Evolutionary conservation across 2,113 vertebrate genomes (phyloP).

Genomic region (Malurus elegans): DNA sequence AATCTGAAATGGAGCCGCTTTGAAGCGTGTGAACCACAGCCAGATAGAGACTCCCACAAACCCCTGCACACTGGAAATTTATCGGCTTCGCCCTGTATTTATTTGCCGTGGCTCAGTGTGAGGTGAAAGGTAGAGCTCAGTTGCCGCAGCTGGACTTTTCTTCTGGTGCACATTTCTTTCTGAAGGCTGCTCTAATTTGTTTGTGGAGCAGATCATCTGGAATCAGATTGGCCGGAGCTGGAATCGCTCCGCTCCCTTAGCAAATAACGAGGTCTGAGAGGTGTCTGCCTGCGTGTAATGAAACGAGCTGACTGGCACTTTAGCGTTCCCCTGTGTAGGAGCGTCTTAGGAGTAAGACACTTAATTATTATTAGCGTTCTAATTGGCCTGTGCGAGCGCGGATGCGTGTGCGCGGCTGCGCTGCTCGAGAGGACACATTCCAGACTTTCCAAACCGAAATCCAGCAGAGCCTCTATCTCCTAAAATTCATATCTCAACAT

Average conservation of each 20-base stretch:
- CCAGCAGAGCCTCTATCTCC: background rate
- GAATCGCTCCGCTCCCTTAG: constrained; percentile 11
- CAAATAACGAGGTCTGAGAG: constrained; percentile 30
- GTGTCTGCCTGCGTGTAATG: constrained; percentile 29
- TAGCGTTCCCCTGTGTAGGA: constrained; percentile 51
- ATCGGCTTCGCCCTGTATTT: background rate
- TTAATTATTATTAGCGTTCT: constrained; percentile 67
- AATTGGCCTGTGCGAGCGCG: constrained; percentile 23
- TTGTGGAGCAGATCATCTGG: background rate
- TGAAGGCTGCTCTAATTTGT: constrained; percentile 1
- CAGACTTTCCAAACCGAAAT: background rate
- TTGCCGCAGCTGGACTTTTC: constrained; percentile 13
- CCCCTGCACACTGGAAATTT: constrained; percentile 10
- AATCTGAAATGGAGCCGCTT: constrained; percentile 44
- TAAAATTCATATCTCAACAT: background rate
- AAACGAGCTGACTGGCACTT: constrained; percentile 62
- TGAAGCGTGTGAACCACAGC: constrained; percentile 53
- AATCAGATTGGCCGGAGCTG: constrained; percentile 11
- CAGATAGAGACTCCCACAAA: constrained; percentile 35
- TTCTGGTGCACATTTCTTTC: background rate
- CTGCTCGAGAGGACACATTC: background rate
- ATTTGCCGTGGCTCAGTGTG: constrained; percentile 18
- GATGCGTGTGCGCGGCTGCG: background rate
- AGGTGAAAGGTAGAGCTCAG: constrained; percentile 8
- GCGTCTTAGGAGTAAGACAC: constrained; percentile 58